Base-by-base conservation (phyloP, 2,888 invertebrate genomes). In the Ichneumoninae sp. region DNA sequence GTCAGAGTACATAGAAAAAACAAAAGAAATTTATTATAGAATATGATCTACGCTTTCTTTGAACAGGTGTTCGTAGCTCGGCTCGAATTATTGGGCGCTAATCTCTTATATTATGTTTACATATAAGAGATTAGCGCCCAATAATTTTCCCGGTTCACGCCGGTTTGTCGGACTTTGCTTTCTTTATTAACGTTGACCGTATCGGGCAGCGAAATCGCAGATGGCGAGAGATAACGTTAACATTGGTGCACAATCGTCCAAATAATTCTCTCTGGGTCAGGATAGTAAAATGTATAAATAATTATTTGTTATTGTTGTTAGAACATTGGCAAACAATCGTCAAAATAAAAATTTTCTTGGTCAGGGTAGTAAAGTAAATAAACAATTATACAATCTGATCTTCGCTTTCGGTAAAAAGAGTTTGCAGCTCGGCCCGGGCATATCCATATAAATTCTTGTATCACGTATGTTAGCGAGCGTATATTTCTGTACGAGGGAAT, bases 131-230 rank as follows among this genome's bases (percentile, higher is more conserved):
- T 36, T 19, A 33, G 33, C 26, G 44, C 8, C 57, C 22, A 73
- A 73, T 71, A 57, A 54, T 71, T 71, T 57, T 40, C 40, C 40
- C 57, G 71, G 19, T 40, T 71, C 71, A 54, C 40, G 36, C 16
- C 40, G 57, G 71, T 71, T 71, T 71, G 57, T 71, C 71, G 54
- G 71, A 71, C 71, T 40, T 68, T 77, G 68, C 44, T 77, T 68
- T 77, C 60, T 77, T 68, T 60, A 57, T 66, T 57, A 66, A 40
- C 30, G 57, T 44, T 68, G 8, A 40, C 68, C 44, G 22, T 77
- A 68, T 77, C 68, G 76, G 54, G 2, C 36, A 7, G 13, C 66
- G 54, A 57, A 57, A 57, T 66, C 68, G 76, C 69, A 68, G 76
- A 47, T 69, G 76, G 68, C 76, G 52, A 36, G 52, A 40, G 50